Percentiles rank a stretch among this genome's conserved stretches.
Conservation (phyloP, 2,888 invertebrate genomes). For the Brenthis hecate region DNA sequence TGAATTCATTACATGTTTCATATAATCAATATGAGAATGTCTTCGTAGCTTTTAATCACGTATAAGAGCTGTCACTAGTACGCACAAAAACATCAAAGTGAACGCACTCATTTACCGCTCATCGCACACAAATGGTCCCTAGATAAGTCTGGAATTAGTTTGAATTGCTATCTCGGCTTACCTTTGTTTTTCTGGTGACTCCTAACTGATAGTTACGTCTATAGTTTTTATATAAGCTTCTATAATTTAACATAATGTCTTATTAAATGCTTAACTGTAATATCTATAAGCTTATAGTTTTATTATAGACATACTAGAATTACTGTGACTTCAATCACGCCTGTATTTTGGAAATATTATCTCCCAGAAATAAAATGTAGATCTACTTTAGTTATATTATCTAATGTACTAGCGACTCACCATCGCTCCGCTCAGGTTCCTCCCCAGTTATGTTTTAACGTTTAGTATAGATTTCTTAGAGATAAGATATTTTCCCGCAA, state of each 20-base stretch:
- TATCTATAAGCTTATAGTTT: background rate
- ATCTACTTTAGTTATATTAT: no score
- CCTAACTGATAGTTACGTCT: constrained; percentile 5
- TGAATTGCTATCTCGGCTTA: constrained; percentile 30
- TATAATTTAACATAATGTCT: background rate
- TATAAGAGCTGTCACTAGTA: constrained; percentile 15
- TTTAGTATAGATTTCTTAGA: no score
- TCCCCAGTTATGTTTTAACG: no score
- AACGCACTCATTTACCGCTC: constrained; percentile 29
- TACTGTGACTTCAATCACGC: no score
- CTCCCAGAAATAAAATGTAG: no score
- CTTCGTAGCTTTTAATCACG: background rate
- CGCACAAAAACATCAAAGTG: constrained; percentile 27
- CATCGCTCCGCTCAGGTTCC: no score
- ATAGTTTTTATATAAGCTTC: background rate
- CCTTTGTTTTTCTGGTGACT: constrained; percentile 25
- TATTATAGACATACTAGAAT: no score
- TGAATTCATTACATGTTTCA: no score
- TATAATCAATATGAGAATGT: background rate
- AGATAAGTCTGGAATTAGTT: constrained; percentile 36
- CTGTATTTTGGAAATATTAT: no score
- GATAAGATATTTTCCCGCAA: no score
- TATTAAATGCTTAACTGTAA: background rate
- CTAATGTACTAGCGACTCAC: no score
- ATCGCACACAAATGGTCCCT: constrained; percentile 26